These are phyloP conservation scores for Unio pictorum DNA, from an alignment of 2,888 invertebrate species.

Conservation along the genomic window DNA sequence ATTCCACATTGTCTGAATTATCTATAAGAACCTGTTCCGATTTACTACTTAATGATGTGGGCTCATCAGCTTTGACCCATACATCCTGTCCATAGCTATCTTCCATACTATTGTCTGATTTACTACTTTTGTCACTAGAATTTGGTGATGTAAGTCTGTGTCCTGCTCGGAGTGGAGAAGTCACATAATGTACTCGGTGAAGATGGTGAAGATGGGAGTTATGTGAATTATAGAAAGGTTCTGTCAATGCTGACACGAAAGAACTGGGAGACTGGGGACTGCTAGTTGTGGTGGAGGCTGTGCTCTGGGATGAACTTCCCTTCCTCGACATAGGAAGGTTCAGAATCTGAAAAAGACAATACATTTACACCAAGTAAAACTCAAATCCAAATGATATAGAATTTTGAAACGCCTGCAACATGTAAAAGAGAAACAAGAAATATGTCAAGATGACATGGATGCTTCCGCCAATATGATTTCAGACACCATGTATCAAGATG, in stretches of 20 bases:
- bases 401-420: neutral
- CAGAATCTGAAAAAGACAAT: slow-evolving; percentile 79
- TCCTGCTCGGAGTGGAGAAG: slow-evolving; percentile 52
- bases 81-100: slow-evolving; percentile 51
- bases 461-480: neutral
- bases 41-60: slow-evolving; percentile 54
- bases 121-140: slow-evolving; percentile 52
- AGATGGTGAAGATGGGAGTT: slow-evolving; percentile 70
- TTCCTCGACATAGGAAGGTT: slow-evolving; percentile 87
- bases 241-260: slow-evolving; percentile 51
- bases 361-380: neutral
- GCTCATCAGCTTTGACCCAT: slow-evolving; percentile 60
- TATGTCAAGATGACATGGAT: no score
- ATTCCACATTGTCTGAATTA: slow-evolving; percentile 42
- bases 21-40: slow-evolving; percentile 58
- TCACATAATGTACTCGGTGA: slow-evolving; percentile 78
- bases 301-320: slow-evolving; percentile 65
- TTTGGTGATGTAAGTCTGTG: slow-evolving; percentile 49
- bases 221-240: slow-evolving; percentile 51
- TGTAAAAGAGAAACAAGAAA: neutral
- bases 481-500: neutral
- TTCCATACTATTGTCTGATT: slow-evolving; percentile 45
- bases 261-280: slow-evolving; percentile 63
- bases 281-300: slow-evolving; percentile 71
- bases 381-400: neutral